phyloP scores from a whole-genome alignment of 2,797 vertebrate species.

The Chaunax sp. region DNA sequence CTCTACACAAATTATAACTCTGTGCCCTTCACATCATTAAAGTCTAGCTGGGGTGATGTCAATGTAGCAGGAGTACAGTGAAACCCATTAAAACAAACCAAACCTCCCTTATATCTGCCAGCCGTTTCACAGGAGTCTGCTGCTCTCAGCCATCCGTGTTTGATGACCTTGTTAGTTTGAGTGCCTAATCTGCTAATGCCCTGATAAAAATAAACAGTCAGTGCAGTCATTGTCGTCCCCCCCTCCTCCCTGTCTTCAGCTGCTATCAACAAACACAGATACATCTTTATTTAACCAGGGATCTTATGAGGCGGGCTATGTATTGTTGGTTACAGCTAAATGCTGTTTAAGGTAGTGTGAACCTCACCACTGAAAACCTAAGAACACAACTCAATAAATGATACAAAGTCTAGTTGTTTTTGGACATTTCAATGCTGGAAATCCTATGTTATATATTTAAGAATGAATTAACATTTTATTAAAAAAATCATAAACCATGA shows the following conservation, averaged over 20 bases:
- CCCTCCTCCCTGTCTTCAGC: slow-evolving; percentile 60
- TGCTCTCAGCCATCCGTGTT: slow-evolving; percentile 75
- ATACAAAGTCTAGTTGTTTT: too few species aligned
- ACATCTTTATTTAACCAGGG: slow-evolving; percentile 69
- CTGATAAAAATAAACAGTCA: slow-evolving; percentile 85
- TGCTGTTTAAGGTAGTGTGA: slow-evolving; percentile 15
- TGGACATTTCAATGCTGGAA: too few species aligned
- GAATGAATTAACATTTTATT: background rate
- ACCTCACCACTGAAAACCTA: background rate
- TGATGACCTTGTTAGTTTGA: slow-evolving; percentile 86
- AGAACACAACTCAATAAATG: too few species aligned
- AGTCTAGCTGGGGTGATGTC: slow-evolving; percentile 41
- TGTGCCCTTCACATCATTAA: slow-evolving; percentile 58
- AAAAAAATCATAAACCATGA: background rate
- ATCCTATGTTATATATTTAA: too few species aligned
- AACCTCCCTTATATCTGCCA: slow-evolving; percentile 52
- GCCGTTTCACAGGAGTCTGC: slow-evolving; percentile 71
- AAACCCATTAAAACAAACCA: slow-evolving; percentile 63
- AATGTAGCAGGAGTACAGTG: slow-evolving; percentile 57
- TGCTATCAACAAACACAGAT: slow-evolving; percentile 75
- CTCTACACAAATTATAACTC: slow-evolving; percentile 55
- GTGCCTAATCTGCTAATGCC: slow-evolving; percentile 87
- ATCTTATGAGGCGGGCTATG: slow-evolving; percentile 28
- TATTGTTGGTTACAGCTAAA: slow-evolving; percentile 9
- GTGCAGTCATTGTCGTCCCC: slow-evolving; percentile 64